Conservation (phyloP, 2,113 vertebrate genomes). For the human (Homo sapiens) region DNA sequence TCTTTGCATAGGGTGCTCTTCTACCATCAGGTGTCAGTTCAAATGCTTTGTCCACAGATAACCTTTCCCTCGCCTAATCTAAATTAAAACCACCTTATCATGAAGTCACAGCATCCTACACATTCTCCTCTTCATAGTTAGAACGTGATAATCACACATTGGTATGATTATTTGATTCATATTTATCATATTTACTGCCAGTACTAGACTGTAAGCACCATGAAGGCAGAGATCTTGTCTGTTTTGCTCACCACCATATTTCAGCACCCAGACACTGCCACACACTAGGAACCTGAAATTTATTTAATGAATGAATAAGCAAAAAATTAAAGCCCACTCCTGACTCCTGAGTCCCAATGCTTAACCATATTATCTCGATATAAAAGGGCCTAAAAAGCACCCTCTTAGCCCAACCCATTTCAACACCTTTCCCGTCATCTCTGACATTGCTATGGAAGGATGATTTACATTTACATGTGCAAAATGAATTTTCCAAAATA, state of each 20-base stretch:
- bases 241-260: background rate
- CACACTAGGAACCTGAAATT: background rate
- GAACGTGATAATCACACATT: background rate
- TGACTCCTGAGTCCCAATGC: background rate
- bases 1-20: background rate
- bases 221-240: background rate
- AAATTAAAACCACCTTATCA: conserved; percentile 2
- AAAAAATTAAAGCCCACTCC: background rate
- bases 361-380: background rate
- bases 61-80: background rate
- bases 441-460: background rate
- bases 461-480: conserved; percentile 5
- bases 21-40: background rate
- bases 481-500: conserved; percentile 47
- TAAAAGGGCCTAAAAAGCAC: conserved; percentile 1
- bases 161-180: background rate
- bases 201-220: background rate
- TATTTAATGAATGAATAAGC: conserved; percentile 41
- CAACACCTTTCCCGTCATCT: background rate
- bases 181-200: background rate
- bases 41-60: background rate
- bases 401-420: background rate
- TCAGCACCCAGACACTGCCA: background rate
- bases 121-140: background rate
- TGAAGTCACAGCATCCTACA: background rate